Percentiles rank a stretch among this genome's conserved stretches.
Conservation (phyloP, 2,797 vertebrate genomes). For the Gastrophryne carolinensis region DNA sequence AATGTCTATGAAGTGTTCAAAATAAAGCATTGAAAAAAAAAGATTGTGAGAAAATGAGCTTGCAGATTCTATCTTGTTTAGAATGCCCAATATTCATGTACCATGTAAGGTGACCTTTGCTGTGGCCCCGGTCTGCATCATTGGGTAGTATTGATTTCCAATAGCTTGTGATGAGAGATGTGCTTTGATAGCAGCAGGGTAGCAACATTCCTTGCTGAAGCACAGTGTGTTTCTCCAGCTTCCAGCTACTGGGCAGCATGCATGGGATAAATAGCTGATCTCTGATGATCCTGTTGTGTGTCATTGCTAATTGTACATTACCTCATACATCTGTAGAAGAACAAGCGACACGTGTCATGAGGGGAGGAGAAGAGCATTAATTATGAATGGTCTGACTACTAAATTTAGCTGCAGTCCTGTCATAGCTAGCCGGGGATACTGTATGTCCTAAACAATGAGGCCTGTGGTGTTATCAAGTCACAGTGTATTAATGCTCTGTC, state of each 20-base stretch:
- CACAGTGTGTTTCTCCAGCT: not conserved
- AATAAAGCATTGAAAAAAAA: too few species aligned
- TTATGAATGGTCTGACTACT: slow-evolving; percentile 36
- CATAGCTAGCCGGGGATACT: slow-evolving; percentile 24
- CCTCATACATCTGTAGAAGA: slow-evolving; percentile 17
- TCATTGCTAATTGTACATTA: slow-evolving; percentile 29
- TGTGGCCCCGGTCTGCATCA: slow-evolving; percentile 19
- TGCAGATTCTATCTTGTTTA: too few species aligned
- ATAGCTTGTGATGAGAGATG: slow-evolving; percentile 20
- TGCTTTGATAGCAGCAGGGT: slow-evolving; percentile 5
- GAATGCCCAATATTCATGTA: too few species aligned
- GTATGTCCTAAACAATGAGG: slow-evolving; percentile 28
- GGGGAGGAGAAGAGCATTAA: slow-evolving; percentile 32
- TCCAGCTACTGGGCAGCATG: not conserved
- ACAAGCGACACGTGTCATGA: slow-evolving; percentile 21
- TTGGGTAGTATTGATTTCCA: slow-evolving; percentile 43
- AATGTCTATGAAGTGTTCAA: too few species aligned
- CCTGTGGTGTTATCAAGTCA: slow-evolving; percentile 55
- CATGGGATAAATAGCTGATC: not conserved
- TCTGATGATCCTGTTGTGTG: not conserved
- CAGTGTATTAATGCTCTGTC: slow-evolving; percentile 17
- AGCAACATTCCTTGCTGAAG: not conserved
- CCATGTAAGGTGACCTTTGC: slow-evolving; percentile 48
- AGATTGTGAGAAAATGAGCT: too few species aligned
- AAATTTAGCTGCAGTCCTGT: slow-evolving; percentile 46